These are phyloP conservation scores for Puntigrus tetrazona DNA, from an alignment of 2,113 vertebrate species.

Conservation along the genomic window DNA sequence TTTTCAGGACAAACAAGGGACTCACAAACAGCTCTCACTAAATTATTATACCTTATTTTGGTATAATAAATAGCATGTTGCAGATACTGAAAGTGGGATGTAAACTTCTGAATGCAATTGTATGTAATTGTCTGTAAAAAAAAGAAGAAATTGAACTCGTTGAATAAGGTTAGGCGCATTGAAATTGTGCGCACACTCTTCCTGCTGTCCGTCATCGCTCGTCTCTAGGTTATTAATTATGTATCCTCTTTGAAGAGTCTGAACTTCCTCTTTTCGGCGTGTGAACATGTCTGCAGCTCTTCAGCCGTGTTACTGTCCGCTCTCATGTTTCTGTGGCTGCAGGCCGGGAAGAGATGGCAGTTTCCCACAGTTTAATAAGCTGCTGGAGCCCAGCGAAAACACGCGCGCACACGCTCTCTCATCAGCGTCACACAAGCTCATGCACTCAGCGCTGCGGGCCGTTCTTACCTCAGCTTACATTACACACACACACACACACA, in stretches of 20 bases:
- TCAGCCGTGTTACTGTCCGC: background rate
- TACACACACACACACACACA: conserved; percentile 4
- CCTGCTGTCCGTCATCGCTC: background rate
- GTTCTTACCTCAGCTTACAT: conserved; percentile 20
- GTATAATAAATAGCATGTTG: too few species aligned
- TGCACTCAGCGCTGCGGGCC: background rate
- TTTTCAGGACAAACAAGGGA: too few species aligned
- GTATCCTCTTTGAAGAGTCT: background rate
- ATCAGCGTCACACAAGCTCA: background rate
- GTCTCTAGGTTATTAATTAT: background rate
- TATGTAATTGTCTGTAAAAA: too few species aligned
- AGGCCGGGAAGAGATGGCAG: background rate
- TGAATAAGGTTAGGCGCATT: background rate
- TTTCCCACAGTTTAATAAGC: conserved; percentile 45
- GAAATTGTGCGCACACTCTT: background rate
- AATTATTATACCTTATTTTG: too few species aligned
- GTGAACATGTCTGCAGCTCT: background rate
- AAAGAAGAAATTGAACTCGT: too few species aligned
- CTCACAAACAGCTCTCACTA: too few species aligned
- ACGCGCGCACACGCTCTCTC: background rate
- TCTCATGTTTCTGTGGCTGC: background rate
- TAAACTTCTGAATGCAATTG: too few species aligned
- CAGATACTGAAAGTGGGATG: too few species aligned
- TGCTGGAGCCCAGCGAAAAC: background rate
- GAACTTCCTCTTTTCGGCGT: background rate